Base-by-base conservation (phyloP, 2,113 vertebrate species). In the Gallinago media region DNA sequence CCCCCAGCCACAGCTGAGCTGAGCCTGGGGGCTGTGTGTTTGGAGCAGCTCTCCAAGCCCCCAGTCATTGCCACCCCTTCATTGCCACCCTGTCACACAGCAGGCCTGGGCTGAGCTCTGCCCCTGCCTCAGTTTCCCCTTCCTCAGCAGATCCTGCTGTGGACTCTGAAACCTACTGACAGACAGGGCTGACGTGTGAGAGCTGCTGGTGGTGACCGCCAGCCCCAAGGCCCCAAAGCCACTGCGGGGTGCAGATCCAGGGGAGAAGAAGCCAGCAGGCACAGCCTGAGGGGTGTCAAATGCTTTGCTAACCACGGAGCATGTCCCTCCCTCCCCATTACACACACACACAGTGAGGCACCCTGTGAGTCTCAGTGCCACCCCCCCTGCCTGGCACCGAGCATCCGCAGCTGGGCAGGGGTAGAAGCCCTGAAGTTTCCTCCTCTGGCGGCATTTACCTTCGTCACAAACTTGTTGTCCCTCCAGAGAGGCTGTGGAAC, bases 401-500 rank as follows among this genome's bases (percentile, higher is more conserved):
- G 18, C 25, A 62, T 8, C 52, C 5, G 2, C 67, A 86, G 2
- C 21, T 42, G 3, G 9, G 20, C 3, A 32, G 5, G 7, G 50
- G 38, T 17, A 63, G 34, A 81, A 91, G 46, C 21, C 14, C 40
- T 5, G 4, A 47, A 9, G 7, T 44, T 76, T 76, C 46, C 32
- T 76, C 26, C 11, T 78, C 11, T 7, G 0, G 2, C 0, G 3
- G 19, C 20, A 65, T 22, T 97, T 96, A 98, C 96, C 94, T 50
- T 71, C 0, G 89, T 98, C 85, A 98, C 40, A 94, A 97, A 98
- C 61, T 96, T 97, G 79, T 96, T 97, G 40, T 95, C 92, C 16
- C 89, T 96, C 90, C 95, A 95, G 21, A 92, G 63, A 32, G 80
- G 46, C 29, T 65, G 11, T 3, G 90, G 59, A 21, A 22, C 2